Evolutionary conservation across 2,113 vertebrate species (phyloP), one percentile per base, ranked within the genome.

Genomic region (Conger conger): DNA sequence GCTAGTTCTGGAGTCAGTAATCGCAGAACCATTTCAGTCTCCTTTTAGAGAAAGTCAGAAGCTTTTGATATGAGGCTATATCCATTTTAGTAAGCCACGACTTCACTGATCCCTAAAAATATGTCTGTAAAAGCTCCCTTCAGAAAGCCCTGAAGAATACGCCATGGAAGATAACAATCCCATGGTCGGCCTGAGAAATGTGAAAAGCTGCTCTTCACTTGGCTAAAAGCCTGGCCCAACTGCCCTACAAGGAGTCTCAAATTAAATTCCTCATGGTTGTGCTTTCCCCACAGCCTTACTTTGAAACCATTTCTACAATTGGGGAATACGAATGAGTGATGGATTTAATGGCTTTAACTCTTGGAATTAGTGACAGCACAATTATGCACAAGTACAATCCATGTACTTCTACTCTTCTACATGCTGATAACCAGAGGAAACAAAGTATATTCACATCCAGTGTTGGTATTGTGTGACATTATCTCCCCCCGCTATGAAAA

Each of bases 221-320:
- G 79, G 40, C 40, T 80, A 13, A 40, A 45, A 15, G 27, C 79
- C 79, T 76, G 60, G 40, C 73, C 45, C 73, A 40, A 76, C 37
- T 50, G n/a, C 33, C 76, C 82, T 53, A 83, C 40, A 83, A 83
- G 76, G 68, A 73, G 68, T 73, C 68, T 54, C 45, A 30, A 60
- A 53, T 78, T 77, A 54, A 36, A 54, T 84, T 78, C 45, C 42
- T 38, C 45, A 78, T 35, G 23, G 63, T 5, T 18, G n/a, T 36
- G 50, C 83, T 45, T 50, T 79, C 54, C 68, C 27, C 33, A n/a
- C 76, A 38, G 30, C 17, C 45, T 78, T n/a, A 35, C 23, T 33
- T 13, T 33, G 20, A 30, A 33, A 33, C 33, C 68, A 73, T 73
- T 84, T 76, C 37, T 36, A 79, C 23, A 20, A 79, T 40, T 50